These are phyloP conservation scores for Leptura quadrifasciata DNA, from an alignment of 2,888 invertebrate genomes.

Conservation along the genomic window DNA sequence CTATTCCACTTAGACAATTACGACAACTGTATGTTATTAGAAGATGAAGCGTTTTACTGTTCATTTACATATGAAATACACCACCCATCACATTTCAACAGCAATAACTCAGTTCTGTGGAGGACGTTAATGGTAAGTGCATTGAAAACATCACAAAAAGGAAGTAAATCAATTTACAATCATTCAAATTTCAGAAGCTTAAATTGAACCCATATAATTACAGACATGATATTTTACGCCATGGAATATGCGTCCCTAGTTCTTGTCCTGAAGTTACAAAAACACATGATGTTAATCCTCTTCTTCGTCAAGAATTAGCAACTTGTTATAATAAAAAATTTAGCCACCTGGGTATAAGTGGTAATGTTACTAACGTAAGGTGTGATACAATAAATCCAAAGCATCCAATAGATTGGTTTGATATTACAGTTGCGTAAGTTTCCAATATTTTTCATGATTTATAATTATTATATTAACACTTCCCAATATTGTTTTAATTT, in stretches of 20 bases:
- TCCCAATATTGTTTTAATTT: too few species aligned
- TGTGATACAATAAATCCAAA: constrained; percentile 42
- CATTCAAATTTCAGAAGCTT: constrained; percentile 54
- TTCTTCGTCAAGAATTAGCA: constrained; percentile 40
- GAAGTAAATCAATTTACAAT: constrained; percentile 1
- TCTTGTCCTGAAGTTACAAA: constrained; percentile 56
- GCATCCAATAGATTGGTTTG: constrained; percentile 43
- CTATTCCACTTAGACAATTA: constrained; percentile 60
- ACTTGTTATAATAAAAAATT: constrained; percentile 56
- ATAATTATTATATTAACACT: too few species aligned
- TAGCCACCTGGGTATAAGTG: constrained; percentile 33
- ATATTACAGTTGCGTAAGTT: constrained; percentile 43
- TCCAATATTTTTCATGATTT: too few species aligned
- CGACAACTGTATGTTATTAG: constrained; percentile 57
- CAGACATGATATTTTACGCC: constrained; percentile 61
- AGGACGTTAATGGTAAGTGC: constrained; percentile 53
- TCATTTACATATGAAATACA: constrained; percentile 53
- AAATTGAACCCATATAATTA: constrained; percentile 57
- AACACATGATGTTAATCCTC: neutral
- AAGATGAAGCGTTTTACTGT: constrained; percentile 56
- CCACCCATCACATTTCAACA: constrained; percentile 38
- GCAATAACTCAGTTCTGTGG: constrained; percentile 51
- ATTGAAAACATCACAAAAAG: neutral
- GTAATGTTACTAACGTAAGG: constrained; percentile 39
- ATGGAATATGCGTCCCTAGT: constrained; percentile 63